Percentiles rank a stretch among this genome's conserved stretches.
phyloP scores from a whole-genome alignment of 64 coral and sea anemone species.

The Porites lutea region DNA sequence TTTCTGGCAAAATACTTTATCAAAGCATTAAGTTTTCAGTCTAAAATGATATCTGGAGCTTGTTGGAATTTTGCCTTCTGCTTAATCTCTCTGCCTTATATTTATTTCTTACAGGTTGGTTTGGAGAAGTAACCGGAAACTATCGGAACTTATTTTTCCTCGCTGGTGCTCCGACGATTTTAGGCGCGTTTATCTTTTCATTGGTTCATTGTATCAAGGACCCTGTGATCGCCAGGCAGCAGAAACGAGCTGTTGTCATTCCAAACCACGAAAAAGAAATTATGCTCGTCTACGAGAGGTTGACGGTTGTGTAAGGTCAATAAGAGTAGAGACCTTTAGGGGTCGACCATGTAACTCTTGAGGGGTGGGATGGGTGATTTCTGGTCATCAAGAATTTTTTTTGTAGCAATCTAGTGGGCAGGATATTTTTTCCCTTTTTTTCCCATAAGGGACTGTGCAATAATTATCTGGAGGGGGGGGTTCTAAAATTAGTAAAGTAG shows the following conservation, averaged over 20 bases:
- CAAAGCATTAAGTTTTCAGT: too few species aligned
- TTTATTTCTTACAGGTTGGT: slow-evolving; percentile 78
- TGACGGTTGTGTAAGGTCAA: slow-evolving; percentile 48
- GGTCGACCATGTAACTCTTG: too few species aligned
- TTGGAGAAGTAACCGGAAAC: slow-evolving; percentile 68
- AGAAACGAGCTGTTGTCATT: slow-evolving; percentile 15
- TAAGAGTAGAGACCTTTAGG: too few species aligned
- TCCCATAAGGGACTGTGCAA: too few species aligned
- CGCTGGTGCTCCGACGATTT: slow-evolving; percentile 89
- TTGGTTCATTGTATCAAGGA: slow-evolving; percentile 65
- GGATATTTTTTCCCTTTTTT: too few species aligned
- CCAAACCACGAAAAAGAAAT: slow-evolving; percentile 46
- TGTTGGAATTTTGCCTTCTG: not conserved
- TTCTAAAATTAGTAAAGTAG: too few species aligned
- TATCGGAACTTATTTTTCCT: slow-evolving; percentile 87
- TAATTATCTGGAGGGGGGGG: too few species aligned
- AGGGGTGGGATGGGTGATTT: too few species aligned
- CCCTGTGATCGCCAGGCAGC: not conserved
- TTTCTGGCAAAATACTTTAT: too few species aligned
- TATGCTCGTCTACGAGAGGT: slow-evolving; percentile 53
- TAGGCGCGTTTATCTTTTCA: slow-evolving; percentile 76
- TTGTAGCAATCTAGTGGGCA: too few species aligned
- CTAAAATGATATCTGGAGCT: not conserved
- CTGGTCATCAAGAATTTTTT: too few species aligned
- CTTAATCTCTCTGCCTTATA: not conserved